phyloP scores from a whole-genome alignment of 2,113 vertebrate species.

The Odocoileus hemionus region DNA sequence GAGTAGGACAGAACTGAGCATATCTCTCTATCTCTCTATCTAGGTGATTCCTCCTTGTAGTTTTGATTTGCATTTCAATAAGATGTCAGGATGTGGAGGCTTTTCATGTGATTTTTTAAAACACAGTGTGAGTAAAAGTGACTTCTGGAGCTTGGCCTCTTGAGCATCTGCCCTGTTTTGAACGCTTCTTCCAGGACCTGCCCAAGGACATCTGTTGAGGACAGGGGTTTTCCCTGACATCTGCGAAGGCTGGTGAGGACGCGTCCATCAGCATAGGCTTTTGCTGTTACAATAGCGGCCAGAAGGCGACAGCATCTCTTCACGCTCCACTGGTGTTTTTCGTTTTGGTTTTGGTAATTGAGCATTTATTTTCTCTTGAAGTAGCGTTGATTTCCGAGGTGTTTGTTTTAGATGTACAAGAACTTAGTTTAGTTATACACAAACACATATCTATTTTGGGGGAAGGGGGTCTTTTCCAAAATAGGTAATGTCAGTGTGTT shows the following conservation, averaged over 20 bases:
- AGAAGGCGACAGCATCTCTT: not conserved
- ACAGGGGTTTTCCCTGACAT: not conserved
- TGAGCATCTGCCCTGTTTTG: not conserved
- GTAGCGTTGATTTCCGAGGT: not conserved
- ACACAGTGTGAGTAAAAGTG: not conserved
- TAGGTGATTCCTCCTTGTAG: not conserved
- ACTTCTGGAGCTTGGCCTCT: not conserved
- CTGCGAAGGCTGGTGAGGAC: accelerated
- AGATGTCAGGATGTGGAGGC: not conserved
- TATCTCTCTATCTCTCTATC: not conserved
- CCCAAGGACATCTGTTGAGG: not conserved
- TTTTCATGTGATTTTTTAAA: not conserved
- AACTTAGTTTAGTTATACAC: not conserved
- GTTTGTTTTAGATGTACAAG: not conserved
- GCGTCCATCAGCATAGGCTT: accelerated
- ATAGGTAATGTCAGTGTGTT: not conserved
- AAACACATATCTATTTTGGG: accelerated
- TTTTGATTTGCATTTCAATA: not conserved
- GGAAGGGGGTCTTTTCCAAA: not conserved
- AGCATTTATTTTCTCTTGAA: not conserved
- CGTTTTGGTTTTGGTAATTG: not conserved
- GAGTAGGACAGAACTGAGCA: not conserved
- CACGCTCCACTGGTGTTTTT: not conserved
- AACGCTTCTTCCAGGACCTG: not conserved
- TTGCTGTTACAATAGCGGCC: accelerated